phyloP scores from a whole-genome alignment of 2,888 invertebrate genomes.

The Frankliniella intonsa region DNA sequence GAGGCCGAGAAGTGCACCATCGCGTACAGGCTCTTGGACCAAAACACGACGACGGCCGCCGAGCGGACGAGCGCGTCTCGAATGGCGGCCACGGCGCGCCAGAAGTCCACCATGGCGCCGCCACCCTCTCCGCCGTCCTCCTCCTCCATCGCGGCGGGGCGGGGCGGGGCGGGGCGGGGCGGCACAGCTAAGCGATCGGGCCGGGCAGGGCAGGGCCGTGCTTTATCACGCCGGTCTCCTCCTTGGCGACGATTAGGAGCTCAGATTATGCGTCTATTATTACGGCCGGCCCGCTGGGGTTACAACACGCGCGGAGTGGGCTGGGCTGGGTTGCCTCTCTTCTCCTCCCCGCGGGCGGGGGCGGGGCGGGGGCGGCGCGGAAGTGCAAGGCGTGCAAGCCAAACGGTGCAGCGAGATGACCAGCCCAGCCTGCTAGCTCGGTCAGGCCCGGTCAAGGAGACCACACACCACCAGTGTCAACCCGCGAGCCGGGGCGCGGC shows the following conservation, averaged over 20 bases:
- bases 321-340: too few species aligned
- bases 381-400: not conserved
- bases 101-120: constrained; percentile 41
- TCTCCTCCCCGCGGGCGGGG: too few species aligned
- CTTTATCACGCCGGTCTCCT: not conserved
- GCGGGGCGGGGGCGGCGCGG: not conserved
- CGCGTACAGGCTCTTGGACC: constrained; percentile 8
- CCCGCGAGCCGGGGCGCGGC: not conserved
- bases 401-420: not conserved
- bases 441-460: not conserved
- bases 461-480: not conserved
- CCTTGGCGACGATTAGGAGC: not conserved
- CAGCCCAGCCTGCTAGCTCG: not conserved
- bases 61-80: constrained; percentile 28
- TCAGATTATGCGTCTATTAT: not conserved
- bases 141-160: not conserved
- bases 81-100: not conserved
- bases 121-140: constrained; percentile 48
- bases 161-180: not conserved
- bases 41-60: constrained; percentile 28
- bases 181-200: not conserved
- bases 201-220: not conserved
- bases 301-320: too few species aligned
- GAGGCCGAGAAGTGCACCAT: constrained; percentile 10
- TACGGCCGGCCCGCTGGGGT: too few species aligned